Conservation (phyloP, 2,797 vertebrate species). For the Anomalospiza imberbis region DNA sequence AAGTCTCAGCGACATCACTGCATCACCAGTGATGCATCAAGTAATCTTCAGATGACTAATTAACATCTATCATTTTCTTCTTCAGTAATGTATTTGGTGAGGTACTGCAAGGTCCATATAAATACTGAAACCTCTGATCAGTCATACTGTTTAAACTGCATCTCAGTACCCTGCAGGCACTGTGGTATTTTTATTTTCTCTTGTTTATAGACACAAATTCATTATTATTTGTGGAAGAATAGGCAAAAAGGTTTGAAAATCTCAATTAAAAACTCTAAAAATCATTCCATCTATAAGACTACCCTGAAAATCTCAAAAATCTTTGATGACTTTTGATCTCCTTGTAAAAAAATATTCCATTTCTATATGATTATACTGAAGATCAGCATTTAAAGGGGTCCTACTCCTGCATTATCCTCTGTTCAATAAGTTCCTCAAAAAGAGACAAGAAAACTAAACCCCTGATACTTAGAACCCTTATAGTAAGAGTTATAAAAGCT, state of each 20-base stretch:
- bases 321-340: background rate
- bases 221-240: background rate
- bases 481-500: background rate
- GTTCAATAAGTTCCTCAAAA: background rate
- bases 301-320: background rate
- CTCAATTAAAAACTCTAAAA: background rate
- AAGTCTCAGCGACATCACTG: background rate
- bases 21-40: background rate
- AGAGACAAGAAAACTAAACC: rapidly evolving
- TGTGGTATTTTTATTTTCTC: background rate
- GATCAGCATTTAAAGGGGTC: background rate
- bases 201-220: background rate
- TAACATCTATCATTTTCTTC: background rate
- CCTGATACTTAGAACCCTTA: background rate
- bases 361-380: background rate
- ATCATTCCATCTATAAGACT: background rate
- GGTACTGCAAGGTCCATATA: background rate
- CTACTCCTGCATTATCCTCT: background rate
- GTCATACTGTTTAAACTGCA: background rate
- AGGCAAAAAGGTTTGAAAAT: background rate
- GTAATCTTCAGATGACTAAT: background rate
- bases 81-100: background rate
- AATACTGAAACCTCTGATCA: background rate
- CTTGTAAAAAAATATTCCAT: background rate
- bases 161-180: background rate